These are phyloP conservation scores for Pantherophis alleghaniensis DNA, from an alignment of 2,797 vertebrate genomes.

Conservation along the genomic window DNA sequence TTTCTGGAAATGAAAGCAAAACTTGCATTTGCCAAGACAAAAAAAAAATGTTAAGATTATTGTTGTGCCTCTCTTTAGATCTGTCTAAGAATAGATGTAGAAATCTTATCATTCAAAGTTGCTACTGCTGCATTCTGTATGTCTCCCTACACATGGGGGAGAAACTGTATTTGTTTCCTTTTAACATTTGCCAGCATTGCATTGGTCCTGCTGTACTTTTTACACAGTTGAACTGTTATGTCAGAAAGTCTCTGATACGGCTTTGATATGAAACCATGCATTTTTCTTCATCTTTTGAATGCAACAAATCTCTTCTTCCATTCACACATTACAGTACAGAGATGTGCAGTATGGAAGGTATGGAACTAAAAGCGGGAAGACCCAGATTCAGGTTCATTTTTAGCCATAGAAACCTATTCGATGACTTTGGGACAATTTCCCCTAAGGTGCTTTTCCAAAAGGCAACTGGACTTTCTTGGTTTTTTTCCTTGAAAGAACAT, in stretches of 20 bases:
- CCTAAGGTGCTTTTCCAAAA: neutral
- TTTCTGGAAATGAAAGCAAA: conserved; percentile 25
- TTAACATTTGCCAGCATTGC: neutral
- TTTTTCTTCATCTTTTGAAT: neutral
- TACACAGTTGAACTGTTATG: neutral
- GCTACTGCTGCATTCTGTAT: neutral
- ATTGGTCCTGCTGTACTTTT: neutral
- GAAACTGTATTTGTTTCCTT: conserved; percentile 5
- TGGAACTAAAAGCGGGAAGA: neutral
- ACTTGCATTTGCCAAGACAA: conserved; percentile 7
- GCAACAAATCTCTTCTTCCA: neutral
- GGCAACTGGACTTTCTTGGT: neutral
- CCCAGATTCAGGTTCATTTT: neutral
- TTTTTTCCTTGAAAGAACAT: neutral
- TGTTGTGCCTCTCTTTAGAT: conserved; percentile 3
- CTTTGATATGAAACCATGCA: neutral
- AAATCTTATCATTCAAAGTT: neutral
- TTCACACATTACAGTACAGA: neutral
- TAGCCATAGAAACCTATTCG: neutral
- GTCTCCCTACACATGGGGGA: neutral
- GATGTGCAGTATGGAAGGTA: neutral
- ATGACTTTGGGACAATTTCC: neutral
- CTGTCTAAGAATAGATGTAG: neutral
- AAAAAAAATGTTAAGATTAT: conserved; percentile 14
- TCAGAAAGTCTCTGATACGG: conserved; percentile 12